A percentile compares a stretch with the other conserved stretches of the same genome.
These are phyloP conservation scores for Papilio gigon DNA, from an alignment of 2,888 invertebrate species.

Conservation along the genomic window DNA sequence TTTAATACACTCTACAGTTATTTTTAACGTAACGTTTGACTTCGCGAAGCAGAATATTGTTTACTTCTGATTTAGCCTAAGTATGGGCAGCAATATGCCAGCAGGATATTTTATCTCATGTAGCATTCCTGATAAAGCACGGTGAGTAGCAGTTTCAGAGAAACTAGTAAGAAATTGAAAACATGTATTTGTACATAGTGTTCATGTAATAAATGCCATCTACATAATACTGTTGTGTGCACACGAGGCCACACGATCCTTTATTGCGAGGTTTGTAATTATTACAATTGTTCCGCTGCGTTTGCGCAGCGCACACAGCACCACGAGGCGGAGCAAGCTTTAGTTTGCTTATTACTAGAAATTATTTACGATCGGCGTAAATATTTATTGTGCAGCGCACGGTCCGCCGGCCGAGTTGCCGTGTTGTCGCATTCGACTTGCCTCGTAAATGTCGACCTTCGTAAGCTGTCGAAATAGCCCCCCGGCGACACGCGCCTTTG, in stretches of 20 bases:
- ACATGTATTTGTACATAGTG: not conserved
- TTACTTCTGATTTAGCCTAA: not conserved
- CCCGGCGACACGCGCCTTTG: conserved; percentile 22
- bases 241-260: conserved; percentile 3
- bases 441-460: conserved; percentile 28
- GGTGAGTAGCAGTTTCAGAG: too few relatives aligned
- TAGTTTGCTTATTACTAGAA: conserved; percentile 17
- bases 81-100: not conserved
- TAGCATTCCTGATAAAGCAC: too few relatives aligned
- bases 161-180: not conserved
- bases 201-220: conserved; percentile 1
- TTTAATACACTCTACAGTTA: conserved; percentile 22
- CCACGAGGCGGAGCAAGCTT: not conserved
- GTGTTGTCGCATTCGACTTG: conserved; percentile 21
- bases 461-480: conserved; percentile 20
- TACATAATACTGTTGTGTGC: not conserved
- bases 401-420: conserved; percentile 1
- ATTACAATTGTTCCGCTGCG: conserved; percentile 21
- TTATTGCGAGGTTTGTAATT: conserved; percentile 1
- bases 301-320: conserved; percentile 27
- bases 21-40: conserved; percentile 11
- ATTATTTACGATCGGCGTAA: conserved; percentile 26
- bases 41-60: not conserved
- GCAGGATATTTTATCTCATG: not conserved
- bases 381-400: conserved; percentile 31